Conservation (phyloP, 1,140 invertebrate genomes). For the Tribolium castaneum region DNA sequence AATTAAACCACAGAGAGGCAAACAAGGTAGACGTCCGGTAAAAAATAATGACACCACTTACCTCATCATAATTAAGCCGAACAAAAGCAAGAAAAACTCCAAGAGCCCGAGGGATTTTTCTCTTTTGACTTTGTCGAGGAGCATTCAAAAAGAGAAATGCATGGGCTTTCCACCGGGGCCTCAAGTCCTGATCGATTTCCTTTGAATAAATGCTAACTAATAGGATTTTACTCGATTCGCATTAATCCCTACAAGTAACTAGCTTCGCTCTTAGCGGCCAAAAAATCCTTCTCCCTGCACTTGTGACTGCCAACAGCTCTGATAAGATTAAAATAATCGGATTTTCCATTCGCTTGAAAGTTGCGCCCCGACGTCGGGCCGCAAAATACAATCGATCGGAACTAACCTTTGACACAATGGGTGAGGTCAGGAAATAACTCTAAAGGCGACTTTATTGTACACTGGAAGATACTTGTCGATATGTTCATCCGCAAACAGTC, state of each 20-base stretch:
- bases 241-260: background rate
- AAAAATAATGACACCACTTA: slow-evolving; percentile 30
- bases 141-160: slow-evolving; percentile 9
- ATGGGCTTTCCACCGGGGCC: background rate
- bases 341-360: background rate
- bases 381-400: slow-evolving; percentile 15
- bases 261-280: no score
- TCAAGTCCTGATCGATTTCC: background rate
- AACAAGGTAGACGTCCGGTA: slow-evolving; percentile 14
- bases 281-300: background rate
- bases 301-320: background rate
- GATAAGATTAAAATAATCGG: background rate
- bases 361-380: background rate
- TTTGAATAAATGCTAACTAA: background rate
- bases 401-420: slow-evolving; percentile 27
- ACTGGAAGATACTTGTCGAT: background rate
- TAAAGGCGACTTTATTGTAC: slow-evolving; percentile 3
- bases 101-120: background rate
- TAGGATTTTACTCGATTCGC: background rate
- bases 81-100: slow-evolving; percentile 6
- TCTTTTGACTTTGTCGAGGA: background rate
- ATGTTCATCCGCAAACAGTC: background rate
- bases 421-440: slow-evolving; percentile 27
- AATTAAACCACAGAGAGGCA: slow-evolving; percentile 17
- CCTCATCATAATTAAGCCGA: slow-evolving; percentile 15